phyloP scores from a whole-genome alignment of 2,888 invertebrate species.

The Ichneumoninae sp. region DNA sequence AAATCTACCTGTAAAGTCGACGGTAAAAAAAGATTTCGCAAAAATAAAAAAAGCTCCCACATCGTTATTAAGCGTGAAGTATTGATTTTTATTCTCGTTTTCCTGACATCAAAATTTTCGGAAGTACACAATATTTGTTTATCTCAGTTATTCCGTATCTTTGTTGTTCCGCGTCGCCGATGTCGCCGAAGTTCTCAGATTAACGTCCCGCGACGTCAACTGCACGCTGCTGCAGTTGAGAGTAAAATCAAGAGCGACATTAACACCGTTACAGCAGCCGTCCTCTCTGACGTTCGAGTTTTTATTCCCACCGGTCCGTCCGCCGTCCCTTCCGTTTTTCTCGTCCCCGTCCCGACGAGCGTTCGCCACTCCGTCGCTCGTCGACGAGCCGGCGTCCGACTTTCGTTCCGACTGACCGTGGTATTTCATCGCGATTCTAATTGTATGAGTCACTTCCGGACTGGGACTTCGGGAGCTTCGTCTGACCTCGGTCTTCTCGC shows the following conservation, averaged over 20 bases:
- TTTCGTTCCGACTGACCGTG: conserved; percentile 69
- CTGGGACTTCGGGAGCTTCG: conserved; percentile 73
- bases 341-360: conserved; percentile 43
- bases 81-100: not conserved
- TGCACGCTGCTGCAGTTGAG: conserved; percentile 80
- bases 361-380: conserved; percentile 53
- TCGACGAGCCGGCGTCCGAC: conserved; percentile 54
- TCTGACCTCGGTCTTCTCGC: conserved; percentile 74
- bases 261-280: conserved; percentile 74
- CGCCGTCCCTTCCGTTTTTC: conserved; percentile 36
- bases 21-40: not conserved
- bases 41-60: not conserved
- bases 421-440: conserved; percentile 81
- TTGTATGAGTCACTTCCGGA: conserved; percentile 81
- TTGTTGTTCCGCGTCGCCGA: conserved; percentile 55
- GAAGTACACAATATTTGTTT: not conserved
- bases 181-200: conserved; percentile 67
- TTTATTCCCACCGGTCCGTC: conserved; percentile 35
- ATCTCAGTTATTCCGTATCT: conserved; percentile 51
- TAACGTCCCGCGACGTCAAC: conserved; percentile 78
- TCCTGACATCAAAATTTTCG: not conserved
- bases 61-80: not conserved
- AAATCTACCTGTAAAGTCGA: too few relatives aligned
- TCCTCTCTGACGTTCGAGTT: conserved; percentile 61
- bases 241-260: conserved; percentile 79